Evolutionary conservation across 1,140 invertebrate species (phyloP), one percentile per base, ranked within the genome.

Genomic region (Drosophila virilis): DNA sequence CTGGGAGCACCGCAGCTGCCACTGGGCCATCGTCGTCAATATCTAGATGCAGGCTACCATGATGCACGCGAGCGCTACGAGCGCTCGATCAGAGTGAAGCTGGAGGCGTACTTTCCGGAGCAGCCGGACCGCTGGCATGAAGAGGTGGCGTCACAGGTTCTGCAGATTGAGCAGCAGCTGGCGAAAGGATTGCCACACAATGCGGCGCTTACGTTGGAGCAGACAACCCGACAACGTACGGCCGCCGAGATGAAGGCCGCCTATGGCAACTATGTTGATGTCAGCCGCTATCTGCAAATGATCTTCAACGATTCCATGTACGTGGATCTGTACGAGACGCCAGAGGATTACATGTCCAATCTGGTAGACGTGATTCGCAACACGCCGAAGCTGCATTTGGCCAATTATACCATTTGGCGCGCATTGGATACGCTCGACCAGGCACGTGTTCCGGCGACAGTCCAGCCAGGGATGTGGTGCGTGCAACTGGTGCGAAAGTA

Each of bases 341-440:
- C 90, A 0, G 83, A 85, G 52, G 90, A 91, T 35, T 92, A 92
- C 15, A 79, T 94, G 2, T 89, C 93, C 22, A 91, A 93, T 71
- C 66, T 94, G 17, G 91, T 94, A 1, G 81, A 91, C 12, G 90
- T 94, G 1, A 82, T 94, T 0, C 89, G 92, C 0, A 80, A 79
- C 7, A 94, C 94, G 1, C 91, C 91, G 37, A 85, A 93, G 28
- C 85, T 93, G 74, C 92, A 93, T 4, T 79, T 96, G 43, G 94
- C 95, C 1, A 96, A 97, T 78, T 96, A 96, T 74, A 91, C 96
- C 3, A 91, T 96, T 5, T 96, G 96, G 95, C 91, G 95, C 37
- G 94, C 96, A 17, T 80, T 98, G 96, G 97, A 96, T 95, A 82
- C 96, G 94, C 71, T 99, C 96, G 90, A 96, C 97, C 1, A 94